These are phyloP conservation scores for Alouatta palliata DNA, from an alignment of 2,113 vertebrate species.

Conservation along the genomic window DNA sequence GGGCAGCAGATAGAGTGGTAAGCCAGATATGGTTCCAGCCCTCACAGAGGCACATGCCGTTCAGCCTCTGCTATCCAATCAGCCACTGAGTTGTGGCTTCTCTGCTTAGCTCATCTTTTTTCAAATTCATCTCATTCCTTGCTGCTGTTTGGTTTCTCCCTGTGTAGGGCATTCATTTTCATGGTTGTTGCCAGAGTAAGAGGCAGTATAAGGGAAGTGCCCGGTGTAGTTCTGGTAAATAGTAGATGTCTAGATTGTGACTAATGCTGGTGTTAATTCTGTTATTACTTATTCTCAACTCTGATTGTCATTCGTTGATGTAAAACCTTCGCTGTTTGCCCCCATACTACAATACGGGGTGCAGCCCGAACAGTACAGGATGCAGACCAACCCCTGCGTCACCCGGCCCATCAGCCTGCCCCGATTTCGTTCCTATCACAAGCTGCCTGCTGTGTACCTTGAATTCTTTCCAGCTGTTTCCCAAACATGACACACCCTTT, in stretches of 20 bases:
- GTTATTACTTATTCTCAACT: background rate
- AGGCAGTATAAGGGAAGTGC: background rate
- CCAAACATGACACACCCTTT: background rate
- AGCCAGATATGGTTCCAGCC: background rate
- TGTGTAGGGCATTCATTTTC: background rate
- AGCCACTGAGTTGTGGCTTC: background rate
- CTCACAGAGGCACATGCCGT: background rate
- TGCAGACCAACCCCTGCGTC: background rate
- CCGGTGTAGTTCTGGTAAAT: background rate
- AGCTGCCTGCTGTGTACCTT: too few relatives aligned
- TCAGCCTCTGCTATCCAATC: background rate
- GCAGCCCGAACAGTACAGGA: background rate
- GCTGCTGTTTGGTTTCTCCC: background rate
- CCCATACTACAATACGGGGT: too few relatives aligned
- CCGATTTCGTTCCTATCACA: background rate
- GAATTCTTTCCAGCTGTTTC: background rate
- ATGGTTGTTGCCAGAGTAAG: background rate
- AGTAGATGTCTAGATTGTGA: background rate
- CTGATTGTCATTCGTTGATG: background rate
- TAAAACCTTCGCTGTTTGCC: background rate
- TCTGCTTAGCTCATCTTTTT: background rate
- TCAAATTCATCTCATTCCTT: accelerated
- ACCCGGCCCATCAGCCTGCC: background rate
- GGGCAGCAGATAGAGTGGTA: background rate
- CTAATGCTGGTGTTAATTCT: too few relatives aligned